Percentiles rank a stretch among this genome's conserved stretches.
Evolutionary conservation across 2,113 vertebrate species (phyloP).

Genomic region (Grus americana): DNA sequence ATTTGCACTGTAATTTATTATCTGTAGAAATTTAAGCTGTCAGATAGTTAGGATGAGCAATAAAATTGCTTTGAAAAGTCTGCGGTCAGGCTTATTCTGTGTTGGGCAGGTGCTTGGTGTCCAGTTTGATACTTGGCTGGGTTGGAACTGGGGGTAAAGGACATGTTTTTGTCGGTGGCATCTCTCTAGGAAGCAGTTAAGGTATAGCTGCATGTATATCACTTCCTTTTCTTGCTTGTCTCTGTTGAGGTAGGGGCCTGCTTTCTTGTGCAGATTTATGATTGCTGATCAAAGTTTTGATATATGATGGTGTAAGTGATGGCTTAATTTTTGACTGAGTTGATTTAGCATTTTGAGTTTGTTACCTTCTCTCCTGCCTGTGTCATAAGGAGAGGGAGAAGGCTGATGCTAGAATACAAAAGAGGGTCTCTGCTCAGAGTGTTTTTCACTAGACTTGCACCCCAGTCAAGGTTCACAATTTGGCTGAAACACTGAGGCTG

Average conservation of each 20-base stretch:
- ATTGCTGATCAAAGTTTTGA: not conserved
- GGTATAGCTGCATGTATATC: rapidly evolving
- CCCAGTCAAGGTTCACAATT: not conserved
- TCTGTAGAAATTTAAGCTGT: not conserved
- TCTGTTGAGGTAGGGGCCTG: not conserved
- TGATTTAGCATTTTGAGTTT: not conserved
- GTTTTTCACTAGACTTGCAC: not conserved
- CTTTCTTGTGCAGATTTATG: not conserved
- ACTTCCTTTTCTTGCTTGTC: too few species aligned
- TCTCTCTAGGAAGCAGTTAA: not conserved
- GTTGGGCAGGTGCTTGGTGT: not conserved
- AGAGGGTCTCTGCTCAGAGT: not conserved
- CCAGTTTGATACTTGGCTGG: not conserved
- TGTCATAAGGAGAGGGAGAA: not conserved
- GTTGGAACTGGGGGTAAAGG: not conserved
- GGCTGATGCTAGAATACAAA: not conserved
- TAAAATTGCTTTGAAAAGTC: not conserved
- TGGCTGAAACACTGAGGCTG: not conserved
- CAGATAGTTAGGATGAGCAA: not conserved
- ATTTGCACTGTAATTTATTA: not conserved
- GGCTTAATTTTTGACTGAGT: not conserved
- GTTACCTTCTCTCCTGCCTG: not conserved
- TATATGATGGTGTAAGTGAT: not conserved
- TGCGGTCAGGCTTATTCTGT: not conserved
- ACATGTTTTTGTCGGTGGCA: rapidly evolving